Conservation (phyloP, 2,888 invertebrate genomes). For the Platerodrilus igneus region DNA sequence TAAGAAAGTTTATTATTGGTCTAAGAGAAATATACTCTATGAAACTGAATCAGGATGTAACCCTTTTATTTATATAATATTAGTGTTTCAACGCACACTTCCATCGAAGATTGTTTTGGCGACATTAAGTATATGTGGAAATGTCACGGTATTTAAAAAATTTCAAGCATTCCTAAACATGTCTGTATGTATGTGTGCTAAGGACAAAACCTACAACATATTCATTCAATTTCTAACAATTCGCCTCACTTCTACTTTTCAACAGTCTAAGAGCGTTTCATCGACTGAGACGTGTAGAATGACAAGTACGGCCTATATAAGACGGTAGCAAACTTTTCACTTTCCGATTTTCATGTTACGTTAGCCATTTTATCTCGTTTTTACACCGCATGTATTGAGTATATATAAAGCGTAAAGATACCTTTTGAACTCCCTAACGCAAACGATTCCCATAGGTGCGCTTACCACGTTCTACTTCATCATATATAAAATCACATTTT, state of each 20-base stretch:
- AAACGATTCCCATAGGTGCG: conserved; percentile 35
- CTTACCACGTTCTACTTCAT: conserved; percentile 33
- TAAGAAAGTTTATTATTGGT: too few relatives aligned
- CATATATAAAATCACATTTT: conserved; percentile 38
- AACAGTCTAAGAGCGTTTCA: conserved; percentile 45
- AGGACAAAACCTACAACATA: conserved; percentile 34
- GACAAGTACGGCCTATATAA: conserved; percentile 37
- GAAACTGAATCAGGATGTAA: too few relatives aligned
- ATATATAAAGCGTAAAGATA: conserved; percentile 21
- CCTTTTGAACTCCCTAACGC: conserved; percentile 17
- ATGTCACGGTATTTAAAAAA: conserved; percentile 4
- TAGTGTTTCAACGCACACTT: too few relatives aligned
- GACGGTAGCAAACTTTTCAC: conserved; percentile 33
- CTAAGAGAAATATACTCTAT: too few relatives aligned
- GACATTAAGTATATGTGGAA: not conserved
- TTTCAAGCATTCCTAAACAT: conserved; percentile 26
- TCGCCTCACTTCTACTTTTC: conserved; percentile 31
- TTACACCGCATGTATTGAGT: conserved; percentile 22
- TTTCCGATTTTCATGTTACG: conserved; percentile 37
- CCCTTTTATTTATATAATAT: too few relatives aligned
- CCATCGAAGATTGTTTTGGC: too few relatives aligned
- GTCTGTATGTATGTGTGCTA: conserved; percentile 33
- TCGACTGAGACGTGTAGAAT: conserved; percentile 42
- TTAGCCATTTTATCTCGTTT: conserved; percentile 30
- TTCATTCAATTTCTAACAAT: conserved; percentile 35